A percentile compares a stretch with the other conserved stretches of the same genome.
These are phyloP conservation scores for Spodoptera litura DNA, from an alignment of 1,140 invertebrate genomes.

Conservation along the genomic window DNA sequence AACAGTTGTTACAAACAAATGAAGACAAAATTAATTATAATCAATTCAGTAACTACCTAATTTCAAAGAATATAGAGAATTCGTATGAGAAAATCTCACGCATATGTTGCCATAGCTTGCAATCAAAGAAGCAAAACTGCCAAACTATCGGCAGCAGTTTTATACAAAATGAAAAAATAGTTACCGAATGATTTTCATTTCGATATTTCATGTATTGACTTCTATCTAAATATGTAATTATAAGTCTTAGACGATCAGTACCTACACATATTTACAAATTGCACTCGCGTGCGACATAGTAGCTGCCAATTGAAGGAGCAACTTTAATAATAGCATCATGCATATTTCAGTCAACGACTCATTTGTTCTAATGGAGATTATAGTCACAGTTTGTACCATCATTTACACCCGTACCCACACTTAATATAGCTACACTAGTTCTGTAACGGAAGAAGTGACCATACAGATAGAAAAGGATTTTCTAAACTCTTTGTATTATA, in stretches of 20 bases:
- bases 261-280: constrained; percentile 80
- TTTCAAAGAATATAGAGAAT: constrained; percentile 1
- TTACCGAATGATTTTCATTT: background rate
- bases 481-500: constrained; percentile 45
- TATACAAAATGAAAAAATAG: constrained; percentile 40
- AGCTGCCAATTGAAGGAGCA: constrained; percentile 80
- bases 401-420: constrained; percentile 59
- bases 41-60: background rate
- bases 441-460: constrained; percentile 49
- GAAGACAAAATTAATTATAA: background rate
- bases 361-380: constrained; percentile 68
- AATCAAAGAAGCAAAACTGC: constrained; percentile 20
- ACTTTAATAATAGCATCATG: constrained; percentile 57
- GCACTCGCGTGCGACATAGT: constrained; percentile 74
- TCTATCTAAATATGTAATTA: constrained; percentile 37
- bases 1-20: constrained; percentile 1
- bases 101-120: background rate
- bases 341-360: constrained; percentile 64
- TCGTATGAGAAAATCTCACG: background rate
- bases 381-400: constrained; percentile 84
- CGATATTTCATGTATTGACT: constrained; percentile 42
- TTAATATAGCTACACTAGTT: constrained; percentile 61
- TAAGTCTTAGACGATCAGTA: constrained; percentile 67
- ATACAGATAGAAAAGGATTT: constrained; percentile 75
- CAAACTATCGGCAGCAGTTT: background rate